Conservation (phyloP, 2,888 invertebrate genomes). For the Aspidapion aeneum region DNA sequence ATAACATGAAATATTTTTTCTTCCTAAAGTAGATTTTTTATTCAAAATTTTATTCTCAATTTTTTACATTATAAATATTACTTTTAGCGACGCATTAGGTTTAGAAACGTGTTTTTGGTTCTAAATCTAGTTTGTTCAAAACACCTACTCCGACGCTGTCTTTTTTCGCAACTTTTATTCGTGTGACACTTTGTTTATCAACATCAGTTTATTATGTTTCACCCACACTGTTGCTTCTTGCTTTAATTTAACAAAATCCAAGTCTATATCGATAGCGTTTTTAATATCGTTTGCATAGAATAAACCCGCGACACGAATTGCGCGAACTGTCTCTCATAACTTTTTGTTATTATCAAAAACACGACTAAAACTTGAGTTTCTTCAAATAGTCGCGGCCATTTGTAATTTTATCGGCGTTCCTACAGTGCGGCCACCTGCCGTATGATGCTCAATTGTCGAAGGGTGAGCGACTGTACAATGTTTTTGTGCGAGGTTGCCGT, state of each 20-base stretch:
- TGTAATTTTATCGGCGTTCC: slow-evolving; percentile 42
- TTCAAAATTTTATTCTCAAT: too few relatives aligned
- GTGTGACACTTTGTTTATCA: not conserved
- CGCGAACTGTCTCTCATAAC: slow-evolving; percentile 35
- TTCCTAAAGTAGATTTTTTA: too few relatives aligned
- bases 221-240: slow-evolving; percentile 18
- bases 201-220: slow-evolving; percentile 20
- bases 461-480: not conserved
- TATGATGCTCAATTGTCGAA: slow-evolving; percentile 34
- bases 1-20: too few relatives aligned
- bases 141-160: too few relatives aligned
- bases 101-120: too few relatives aligned
- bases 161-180: not conserved
- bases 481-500: not conserved
- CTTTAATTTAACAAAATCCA: not conserved
- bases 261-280: not conserved
- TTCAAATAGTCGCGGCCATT: slow-evolving; percentile 44
- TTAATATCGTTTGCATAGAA: slow-evolving; percentile 20
- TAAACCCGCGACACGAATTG: slow-evolving; percentile 30
- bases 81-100: too few relatives aligned
- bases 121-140: too few relatives aligned
- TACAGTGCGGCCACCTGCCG: slow-evolving; percentile 47
- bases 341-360: slow-evolving; percentile 31
- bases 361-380: slow-evolving; percentile 40
- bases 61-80: too few relatives aligned